These are phyloP conservation scores for Porphyrio hochstetteri DNA, from an alignment of 2,113 vertebrate species.

Conservation along the genomic window DNA sequence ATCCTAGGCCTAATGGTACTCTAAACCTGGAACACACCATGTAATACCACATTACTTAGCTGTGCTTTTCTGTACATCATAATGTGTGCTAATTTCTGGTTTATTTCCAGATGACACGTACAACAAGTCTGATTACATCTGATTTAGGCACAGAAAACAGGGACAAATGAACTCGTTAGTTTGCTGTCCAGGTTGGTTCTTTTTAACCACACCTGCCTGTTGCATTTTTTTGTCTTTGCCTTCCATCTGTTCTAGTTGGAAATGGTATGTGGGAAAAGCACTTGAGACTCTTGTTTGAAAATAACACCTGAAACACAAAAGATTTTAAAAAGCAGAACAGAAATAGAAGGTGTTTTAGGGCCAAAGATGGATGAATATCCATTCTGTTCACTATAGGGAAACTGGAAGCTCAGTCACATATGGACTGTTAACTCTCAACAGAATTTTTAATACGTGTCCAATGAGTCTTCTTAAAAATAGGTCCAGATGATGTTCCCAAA, in stretches of 20 bases:
- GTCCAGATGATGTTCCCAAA: not conserved
- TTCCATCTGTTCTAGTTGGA: not conserved
- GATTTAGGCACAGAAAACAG: not conserved
- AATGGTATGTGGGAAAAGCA: not conserved
- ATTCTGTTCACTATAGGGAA: not conserved
- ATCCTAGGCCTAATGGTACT: not conserved
- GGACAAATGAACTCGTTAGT: not conserved
- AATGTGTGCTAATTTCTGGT: not conserved
- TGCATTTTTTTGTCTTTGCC: not conserved
- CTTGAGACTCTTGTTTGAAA: not conserved
- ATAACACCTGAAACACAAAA: not conserved
- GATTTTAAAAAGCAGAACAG: not conserved
- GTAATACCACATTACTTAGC: rapidly evolving
- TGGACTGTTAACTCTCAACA: not conserved
- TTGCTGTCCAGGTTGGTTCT: not conserved
- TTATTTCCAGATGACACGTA: not conserved
- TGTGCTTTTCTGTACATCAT: not conserved
- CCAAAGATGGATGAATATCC: not conserved
- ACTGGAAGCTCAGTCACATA: not conserved
- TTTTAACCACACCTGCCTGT: not conserved
- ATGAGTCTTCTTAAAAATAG: not conserved
- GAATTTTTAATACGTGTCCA: not conserved
- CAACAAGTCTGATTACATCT: not conserved
- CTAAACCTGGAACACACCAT: not conserved
- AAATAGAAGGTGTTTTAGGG: not conserved